Evolutionary conservation across 2,113 vertebrate genomes (phyloP).

Genomic region (Proterorhinus semilunaris): DNA sequence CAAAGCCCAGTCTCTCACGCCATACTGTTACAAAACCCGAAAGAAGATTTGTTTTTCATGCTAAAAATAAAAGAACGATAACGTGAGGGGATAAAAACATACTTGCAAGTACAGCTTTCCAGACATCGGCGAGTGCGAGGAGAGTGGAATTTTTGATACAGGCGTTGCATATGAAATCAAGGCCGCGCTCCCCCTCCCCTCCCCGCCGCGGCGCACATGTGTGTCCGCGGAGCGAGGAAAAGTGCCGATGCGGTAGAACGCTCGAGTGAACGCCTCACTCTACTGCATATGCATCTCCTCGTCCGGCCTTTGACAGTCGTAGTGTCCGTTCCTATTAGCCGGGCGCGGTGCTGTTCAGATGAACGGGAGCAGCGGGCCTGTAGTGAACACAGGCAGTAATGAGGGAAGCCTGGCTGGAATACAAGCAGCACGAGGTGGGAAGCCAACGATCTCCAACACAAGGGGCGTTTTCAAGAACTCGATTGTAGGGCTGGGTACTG

Average conservation of each 20-base stretch:
- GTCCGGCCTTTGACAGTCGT: slow-evolving; percentile 40
- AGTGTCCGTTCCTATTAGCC: slow-evolving; percentile 41
- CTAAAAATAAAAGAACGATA: no score
- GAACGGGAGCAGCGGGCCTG: not conserved
- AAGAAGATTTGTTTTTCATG: no score
- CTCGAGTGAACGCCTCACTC: slow-evolving; percentile 55
- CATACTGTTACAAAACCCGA: no score
- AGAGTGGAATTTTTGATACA: slow-evolving; percentile 83
- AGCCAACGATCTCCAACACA: no score
- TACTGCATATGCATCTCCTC: slow-evolving; percentile 48
- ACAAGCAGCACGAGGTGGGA: no score
- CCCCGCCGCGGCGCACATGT: slow-evolving; percentile 47
- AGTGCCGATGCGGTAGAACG: slow-evolving; percentile 55
- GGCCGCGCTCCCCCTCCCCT: slow-evolving; percentile 41
- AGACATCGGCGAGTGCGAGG: slow-evolving; percentile 85
- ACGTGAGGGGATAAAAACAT: slow-evolving; percentile 25
- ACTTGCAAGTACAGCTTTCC: slow-evolving; percentile 91
- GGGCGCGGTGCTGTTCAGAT: slow-evolving; percentile 28
- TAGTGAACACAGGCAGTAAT: no score
- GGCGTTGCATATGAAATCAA: slow-evolving; percentile 81
- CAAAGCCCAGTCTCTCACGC: no score
- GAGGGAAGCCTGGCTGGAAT: no score
- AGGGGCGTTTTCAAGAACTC: no score
- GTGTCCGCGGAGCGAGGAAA: slow-evolving; percentile 35
- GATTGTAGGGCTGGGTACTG: no score